Conservation (phyloP, 2,797 vertebrate genomes). For the Ceryle rudis region DNA sequence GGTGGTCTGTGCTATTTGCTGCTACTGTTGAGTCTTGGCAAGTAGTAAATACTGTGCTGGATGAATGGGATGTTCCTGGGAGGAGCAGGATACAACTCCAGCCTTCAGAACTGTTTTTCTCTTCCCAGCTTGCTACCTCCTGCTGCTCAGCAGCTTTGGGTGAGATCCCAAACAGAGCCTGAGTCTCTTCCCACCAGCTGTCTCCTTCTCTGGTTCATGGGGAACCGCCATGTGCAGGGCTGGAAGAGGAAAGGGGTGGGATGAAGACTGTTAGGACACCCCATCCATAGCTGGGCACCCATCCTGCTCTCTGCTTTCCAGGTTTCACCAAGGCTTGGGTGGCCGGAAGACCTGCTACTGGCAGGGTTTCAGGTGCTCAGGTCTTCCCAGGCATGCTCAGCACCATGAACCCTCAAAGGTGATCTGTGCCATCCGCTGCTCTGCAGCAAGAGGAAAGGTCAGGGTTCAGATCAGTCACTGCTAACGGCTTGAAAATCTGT, state of each 20-base stretch:
- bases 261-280: not conserved
- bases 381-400: not conserved
- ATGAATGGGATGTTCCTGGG: not conserved
- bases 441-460: not conserved
- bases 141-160: not conserved
- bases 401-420: not conserved
- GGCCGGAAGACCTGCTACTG: not conserved
- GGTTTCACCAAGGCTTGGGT: not conserved
- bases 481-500: rapidly evolving
- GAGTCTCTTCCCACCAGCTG: not conserved
- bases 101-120: not conserved
- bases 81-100: not conserved
- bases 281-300: not conserved
- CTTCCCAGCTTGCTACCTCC: not conserved
- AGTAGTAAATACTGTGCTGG: not conserved
- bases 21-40: not conserved
- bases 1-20: not conserved
- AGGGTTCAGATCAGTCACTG: not conserved
- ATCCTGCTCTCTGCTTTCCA: not conserved
- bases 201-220: not conserved
- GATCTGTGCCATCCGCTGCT: not conserved
- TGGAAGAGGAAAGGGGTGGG: not conserved
- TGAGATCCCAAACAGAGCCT: not conserved
- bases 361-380: not conserved
- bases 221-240: not conserved